Conservation (phyloP, 2,888 invertebrate species). For the Cryptus viduatorius region DNA sequence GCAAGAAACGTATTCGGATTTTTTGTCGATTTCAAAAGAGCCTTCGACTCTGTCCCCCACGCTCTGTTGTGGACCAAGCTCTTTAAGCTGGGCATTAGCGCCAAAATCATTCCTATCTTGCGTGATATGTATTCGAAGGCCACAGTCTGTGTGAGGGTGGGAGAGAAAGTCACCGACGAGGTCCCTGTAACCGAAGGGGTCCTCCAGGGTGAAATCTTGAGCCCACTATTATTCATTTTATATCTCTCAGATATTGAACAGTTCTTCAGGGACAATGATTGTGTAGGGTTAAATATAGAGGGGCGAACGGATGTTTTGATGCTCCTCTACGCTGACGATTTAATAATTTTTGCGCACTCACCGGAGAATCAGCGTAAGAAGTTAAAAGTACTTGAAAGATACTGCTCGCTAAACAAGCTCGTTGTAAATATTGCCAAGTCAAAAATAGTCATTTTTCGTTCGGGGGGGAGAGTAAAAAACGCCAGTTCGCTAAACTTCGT, state of each 20-base stretch:
- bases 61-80: slow-evolving; percentile 65
- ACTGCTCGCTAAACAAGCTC: not conserved
- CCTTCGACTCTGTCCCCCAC: slow-evolving; percentile 58
- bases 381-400: slow-evolving; percentile 4
- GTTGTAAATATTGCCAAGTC: slow-evolving; percentile 25
- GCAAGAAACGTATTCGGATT: slow-evolving; percentile 31
- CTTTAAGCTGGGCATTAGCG: slow-evolving; percentile 54
- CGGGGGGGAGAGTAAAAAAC: not conserved
- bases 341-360: slow-evolving; percentile 8
- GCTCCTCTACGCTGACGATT: slow-evolving; percentile 67
- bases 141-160: not conserved
- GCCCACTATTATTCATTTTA: not conserved
- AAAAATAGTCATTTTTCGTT: not conserved
- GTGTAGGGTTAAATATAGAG: slow-evolving; percentile 55
- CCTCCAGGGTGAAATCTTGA: slow-evolving; percentile 33
- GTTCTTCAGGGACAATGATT: slow-evolving; percentile 29
- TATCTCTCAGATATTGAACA: slow-evolving; percentile 55
- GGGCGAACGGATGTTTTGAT: slow-evolving; percentile 46
- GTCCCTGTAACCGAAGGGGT: not conserved
- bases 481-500: not conserved
- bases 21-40: slow-evolving; percentile 49
- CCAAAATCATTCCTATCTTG: slow-evolving; percentile 65
- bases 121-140: slow-evolving; percentile 31
- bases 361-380: not conserved
- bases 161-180: not conserved